Conservation (phyloP, 2,797 vertebrate species). For the Vireo griseus region DNA sequence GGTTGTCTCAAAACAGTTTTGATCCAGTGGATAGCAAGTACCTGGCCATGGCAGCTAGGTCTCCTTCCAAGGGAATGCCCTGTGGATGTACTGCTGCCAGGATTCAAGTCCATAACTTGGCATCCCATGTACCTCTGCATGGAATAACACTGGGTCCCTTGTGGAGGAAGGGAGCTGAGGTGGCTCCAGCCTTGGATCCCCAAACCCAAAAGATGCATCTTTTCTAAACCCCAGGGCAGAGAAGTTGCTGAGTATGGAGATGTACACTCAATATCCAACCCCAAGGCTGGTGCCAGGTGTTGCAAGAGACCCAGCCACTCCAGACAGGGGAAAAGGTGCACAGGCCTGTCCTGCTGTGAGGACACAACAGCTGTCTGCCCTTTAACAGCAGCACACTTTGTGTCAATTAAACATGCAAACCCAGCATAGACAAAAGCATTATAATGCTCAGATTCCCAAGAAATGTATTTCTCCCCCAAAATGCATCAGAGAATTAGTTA, state of each 20-base stretch:
- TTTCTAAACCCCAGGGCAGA: neutral
- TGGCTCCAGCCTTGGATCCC: neutral
- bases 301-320: neutral
- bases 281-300: neutral
- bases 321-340: neutral
- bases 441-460: neutral
- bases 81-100: neutral
- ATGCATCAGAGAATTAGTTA: neutral
- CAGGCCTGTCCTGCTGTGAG: neutral
- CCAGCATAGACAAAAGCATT: neutral
- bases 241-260: neutral
- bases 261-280: no score
- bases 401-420: neutral
- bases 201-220: neutral
- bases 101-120: neutral
- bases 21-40: fast-evolving
- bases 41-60: neutral
- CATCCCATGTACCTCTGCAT: neutral
- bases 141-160: neutral
- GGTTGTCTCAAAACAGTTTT: neutral
- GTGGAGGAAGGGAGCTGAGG: neutral
- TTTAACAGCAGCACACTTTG: fast-evolving
- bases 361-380: neutral
- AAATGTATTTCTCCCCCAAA: neutral
- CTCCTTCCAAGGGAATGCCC: neutral